Evolutionary conservation across 2,797 vertebrate species (phyloP).

Genomic region (Myotis vivesi): DNA sequence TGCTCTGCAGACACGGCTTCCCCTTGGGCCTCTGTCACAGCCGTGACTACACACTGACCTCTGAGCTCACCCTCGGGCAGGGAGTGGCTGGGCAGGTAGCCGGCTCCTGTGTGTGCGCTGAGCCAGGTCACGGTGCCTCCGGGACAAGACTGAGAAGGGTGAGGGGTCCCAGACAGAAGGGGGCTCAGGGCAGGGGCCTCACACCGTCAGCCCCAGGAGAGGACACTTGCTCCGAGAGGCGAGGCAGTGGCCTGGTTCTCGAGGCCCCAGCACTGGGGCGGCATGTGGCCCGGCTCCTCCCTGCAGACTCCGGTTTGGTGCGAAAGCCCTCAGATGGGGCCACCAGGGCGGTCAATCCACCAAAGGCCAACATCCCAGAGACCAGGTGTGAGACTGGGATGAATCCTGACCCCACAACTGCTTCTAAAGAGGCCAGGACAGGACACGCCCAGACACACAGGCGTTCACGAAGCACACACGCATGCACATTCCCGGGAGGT

Average conservation of each 20-base stretch:
- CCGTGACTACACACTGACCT: background rate
- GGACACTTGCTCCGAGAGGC: too few relatives aligned
- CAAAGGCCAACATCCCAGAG: background rate
- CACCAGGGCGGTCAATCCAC: background rate
- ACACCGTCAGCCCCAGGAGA: background rate
- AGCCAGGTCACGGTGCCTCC: background rate
- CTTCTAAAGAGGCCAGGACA: background rate
- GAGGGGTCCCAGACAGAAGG: background rate
- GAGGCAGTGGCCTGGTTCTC: background rate
- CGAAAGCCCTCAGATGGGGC: background rate
- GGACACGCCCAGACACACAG: background rate
- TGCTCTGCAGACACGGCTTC: background rate
- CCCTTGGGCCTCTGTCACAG: background rate
- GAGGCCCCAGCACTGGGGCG: background rate
- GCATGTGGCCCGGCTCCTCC: background rate
- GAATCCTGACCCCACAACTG: background rate
- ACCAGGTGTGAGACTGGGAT: background rate
- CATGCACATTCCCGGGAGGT: background rate
- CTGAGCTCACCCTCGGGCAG: background rate
- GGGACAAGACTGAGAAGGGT: background rate
- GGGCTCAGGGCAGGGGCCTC: background rate
- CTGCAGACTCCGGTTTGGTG: background rate
- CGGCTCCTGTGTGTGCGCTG: background rate
- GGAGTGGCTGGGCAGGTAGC: background rate
- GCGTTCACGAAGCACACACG: background rate